Conservation (phyloP, 1,140 invertebrate species). For the Drosophila prosaltans region DNA sequence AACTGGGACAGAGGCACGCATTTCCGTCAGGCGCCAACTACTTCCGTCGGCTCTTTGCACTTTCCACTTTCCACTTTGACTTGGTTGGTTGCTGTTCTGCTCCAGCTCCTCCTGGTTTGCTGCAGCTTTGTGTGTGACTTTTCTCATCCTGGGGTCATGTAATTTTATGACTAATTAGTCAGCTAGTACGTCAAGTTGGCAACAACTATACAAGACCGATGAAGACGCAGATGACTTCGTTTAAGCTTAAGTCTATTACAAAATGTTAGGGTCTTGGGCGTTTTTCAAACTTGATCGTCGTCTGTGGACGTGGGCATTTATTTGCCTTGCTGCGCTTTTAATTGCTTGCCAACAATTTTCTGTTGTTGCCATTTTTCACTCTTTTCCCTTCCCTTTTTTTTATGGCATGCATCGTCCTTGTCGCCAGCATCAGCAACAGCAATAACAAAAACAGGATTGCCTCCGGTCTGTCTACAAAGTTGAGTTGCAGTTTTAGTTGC, state of each 20-base stretch:
- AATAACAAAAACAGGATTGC: constrained; percentile 30
- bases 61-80: constrained; percentile 78
- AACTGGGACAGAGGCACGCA: constrained; percentile 57
- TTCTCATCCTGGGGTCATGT: constrained; percentile 53
- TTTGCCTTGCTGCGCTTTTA: constrained; percentile 77
- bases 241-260: constrained; percentile 61
- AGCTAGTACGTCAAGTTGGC: constrained; percentile 72
- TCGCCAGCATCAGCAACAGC: constrained; percentile 22
- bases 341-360: constrained; percentile 68
- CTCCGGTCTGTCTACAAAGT: constrained; percentile 74
- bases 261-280: constrained; percentile 33
- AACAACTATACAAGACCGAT: constrained; percentile 6
- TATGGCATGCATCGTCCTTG: constrained; percentile 57
- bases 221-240: constrained; percentile 45
- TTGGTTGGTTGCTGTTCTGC: constrained; percentile 36
- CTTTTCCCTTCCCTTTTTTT: constrained; percentile 36
- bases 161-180: constrained; percentile 80
- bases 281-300: constrained; percentile 42
- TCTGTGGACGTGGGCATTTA: constrained; percentile 61
- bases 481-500: constrained; percentile 74
- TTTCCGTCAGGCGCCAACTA: constrained; percentile 73
- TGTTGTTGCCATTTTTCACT: background rate
- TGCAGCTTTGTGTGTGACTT: constrained; percentile 54
- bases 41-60: constrained; percentile 66
- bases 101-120: constrained; percentile 46